A percentile compares a stretch with the other conserved stretches of the same genome.
Conservation (phyloP, 2,113 vertebrate species). For the Mesoclemmys tuberculata region DNA sequence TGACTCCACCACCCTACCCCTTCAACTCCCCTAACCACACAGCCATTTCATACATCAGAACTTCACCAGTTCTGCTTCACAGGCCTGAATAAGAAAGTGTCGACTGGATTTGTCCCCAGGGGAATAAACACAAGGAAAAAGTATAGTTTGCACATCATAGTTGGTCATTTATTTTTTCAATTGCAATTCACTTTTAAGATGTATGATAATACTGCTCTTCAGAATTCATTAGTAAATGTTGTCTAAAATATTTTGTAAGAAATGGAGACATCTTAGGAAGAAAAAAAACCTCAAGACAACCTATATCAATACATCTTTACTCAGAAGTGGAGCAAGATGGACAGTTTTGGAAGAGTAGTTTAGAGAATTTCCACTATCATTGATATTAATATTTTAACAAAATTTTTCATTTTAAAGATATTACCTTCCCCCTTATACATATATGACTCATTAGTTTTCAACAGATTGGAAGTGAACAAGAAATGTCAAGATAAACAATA, state of each 20-base stretch:
- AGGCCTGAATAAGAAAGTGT: constrained; percentile 36
- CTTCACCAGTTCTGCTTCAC: constrained; percentile 50
- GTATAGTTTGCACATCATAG: neutral
- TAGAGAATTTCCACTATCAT: neutral
- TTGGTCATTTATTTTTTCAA: neutral
- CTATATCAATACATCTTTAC: neutral
- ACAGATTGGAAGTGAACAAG: neutral
- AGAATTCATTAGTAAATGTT: neutral
- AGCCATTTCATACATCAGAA: constrained; percentile 18
- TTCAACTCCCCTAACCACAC: neutral
- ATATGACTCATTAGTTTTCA: neutral
- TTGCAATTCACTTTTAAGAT: neutral
- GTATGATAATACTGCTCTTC: neutral
- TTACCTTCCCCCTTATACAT: neutral
- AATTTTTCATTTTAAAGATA: neutral
- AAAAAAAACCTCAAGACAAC: neutral
- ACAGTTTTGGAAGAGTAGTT: neutral
- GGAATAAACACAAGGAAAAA: constrained; percentile 12
- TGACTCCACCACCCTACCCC: neutral
- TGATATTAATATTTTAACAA: neutral
- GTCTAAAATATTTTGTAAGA: neutral
- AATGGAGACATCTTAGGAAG: fast-evolving
- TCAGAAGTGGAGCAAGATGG: neutral
- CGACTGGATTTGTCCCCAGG: constrained; percentile 12
- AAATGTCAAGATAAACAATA: neutral